Base-by-base conservation (phyloP, 2,888 invertebrate genomes). In the Halictus ligatus region DNA sequence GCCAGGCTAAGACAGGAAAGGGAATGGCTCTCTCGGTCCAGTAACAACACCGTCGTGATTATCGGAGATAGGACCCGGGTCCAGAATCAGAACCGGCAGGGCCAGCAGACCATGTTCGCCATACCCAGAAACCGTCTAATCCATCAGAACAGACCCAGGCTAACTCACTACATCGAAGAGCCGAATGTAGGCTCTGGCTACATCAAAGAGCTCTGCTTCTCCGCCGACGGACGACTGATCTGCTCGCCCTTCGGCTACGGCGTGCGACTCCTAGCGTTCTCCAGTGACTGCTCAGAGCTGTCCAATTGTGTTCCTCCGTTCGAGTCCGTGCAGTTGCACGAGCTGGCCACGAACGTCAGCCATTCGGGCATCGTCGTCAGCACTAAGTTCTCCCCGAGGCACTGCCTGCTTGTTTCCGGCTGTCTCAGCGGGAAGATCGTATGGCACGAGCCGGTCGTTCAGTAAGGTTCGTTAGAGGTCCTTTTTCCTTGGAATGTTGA, bases 151-250 rank as follows among this genome's bases (percentile, higher is more conserved):
- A 96, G 96, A 35, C 97, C 97, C 21, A 96, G 99, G 72, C 96
- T 99, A 76, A 97, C 98, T 10, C 98, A 98, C 95, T 99, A 97
- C 93, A 96, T 97, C 13, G 97, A 98, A 92, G 99, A 99, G 94
- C 97, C 98, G 0, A 98, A 98, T 93, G 97, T 98, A 21, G 99
- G 98, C 1, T 97, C 97, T 89, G 99, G 98, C 0, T 98, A 98
- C 92, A 99, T 99, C 81, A 99, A 99, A 95, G 99, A 99, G 94
- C 96, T 98, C 73, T 98, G 98, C 92, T 99, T 98, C 95, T 98
- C 98, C 1, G 96, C 98, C 1, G 99, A 99, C 94, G 99, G 99
- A 0, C 96, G 99, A 76, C 95, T 99, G 15, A 97, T 99, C 48
- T 98, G 98, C 93, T 99, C 99, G 0, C 99, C 99, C 0, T 98